Base-by-base conservation (phyloP, 1,140 invertebrate genomes). In the Bombus affinis region DNA sequence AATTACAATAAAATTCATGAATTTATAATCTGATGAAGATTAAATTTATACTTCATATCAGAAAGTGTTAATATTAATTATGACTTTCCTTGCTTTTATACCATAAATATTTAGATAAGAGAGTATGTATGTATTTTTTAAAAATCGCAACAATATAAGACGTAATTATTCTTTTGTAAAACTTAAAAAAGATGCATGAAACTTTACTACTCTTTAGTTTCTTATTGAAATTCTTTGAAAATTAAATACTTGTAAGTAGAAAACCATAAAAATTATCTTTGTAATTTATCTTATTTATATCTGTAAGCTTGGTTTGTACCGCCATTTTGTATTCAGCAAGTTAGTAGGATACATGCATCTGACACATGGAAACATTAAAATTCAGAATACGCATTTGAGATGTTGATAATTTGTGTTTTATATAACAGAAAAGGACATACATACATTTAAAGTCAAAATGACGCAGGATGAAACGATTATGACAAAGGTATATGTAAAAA, bases 401-500 rank as follows among this genome's bases (percentile, higher is more conserved):
- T 79, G 83, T 47, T 25, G 5, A 44, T 18, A 62, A 15, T 47
- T 79, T 72, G 28, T 25, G 13, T 39, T 47, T 71, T 53, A 28
- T 72, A 12, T 79, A 72, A 84, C 32, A 62, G 15, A 28, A 72
- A 72, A 44, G 5, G 9, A 32, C 35, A 68, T 4, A 25, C 35
- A 68, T 4, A 25, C 28, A 70, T 75, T 83, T n/a, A 22, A 3
- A 25, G 0, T 25, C 3, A 79, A 66, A 73, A 79, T 84, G 75
- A 66, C 74, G 42, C 62, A 74, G 22, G 32, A 81, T 35, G 53
- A 84, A 12, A 44, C 78, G 2, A 57, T 86, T 71, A 89, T 91
- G 84, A 75, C 12, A 39, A 75, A 91, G 88, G 90, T 91, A 89
- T n/a, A 74, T 2, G 2, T 15, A 72, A 74, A 25, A 57, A 12